Conservation (phyloP, 2,113 vertebrate species). For the Marcusenius ussheri region DNA sequence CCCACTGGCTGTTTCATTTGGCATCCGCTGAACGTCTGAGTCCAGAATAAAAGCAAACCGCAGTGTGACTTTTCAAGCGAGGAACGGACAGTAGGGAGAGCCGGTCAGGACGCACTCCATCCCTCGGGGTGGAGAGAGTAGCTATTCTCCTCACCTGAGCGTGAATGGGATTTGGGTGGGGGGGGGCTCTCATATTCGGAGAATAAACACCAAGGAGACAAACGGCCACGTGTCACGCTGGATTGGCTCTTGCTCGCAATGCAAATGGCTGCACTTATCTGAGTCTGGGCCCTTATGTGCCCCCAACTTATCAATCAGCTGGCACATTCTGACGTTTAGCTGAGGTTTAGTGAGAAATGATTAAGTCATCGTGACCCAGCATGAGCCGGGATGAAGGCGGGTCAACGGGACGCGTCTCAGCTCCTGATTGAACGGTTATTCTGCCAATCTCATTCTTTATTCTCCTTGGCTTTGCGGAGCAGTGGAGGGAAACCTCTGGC, state of each 20-base stretch:
- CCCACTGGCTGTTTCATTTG: neutral
- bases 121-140: slow-evolving; percentile 23
- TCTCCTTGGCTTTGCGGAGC: neutral
- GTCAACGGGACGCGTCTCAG: neutral
- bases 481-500: neutral
- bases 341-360: neutral
- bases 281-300: slow-evolving; percentile 33
- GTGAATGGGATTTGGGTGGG: slow-evolving; percentile 23
- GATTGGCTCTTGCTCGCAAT: slow-evolving; percentile 61
- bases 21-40: neutral
- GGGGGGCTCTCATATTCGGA: slow-evolving; percentile 40
- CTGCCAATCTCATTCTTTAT: neutral
- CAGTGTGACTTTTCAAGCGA: slow-evolving; percentile 24
- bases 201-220: slow-evolving; percentile 56
- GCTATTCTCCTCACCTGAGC: slow-evolving; percentile 22
- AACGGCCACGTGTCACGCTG: slow-evolving; percentile 52
- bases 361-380: neutral
- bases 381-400: neutral
- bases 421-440: neutral
- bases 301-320: neutral
- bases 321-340: neutral
- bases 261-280: slow-evolving; percentile 56
- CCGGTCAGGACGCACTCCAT: too few relatives aligned
- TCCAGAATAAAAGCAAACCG: neutral
- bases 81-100: slow-evolving; percentile 1